Percentiles rank a stretch among this genome's conserved stretches.
Conservation (phyloP, 2,888 invertebrate species). For the Dolichomitus sp. region DNA sequence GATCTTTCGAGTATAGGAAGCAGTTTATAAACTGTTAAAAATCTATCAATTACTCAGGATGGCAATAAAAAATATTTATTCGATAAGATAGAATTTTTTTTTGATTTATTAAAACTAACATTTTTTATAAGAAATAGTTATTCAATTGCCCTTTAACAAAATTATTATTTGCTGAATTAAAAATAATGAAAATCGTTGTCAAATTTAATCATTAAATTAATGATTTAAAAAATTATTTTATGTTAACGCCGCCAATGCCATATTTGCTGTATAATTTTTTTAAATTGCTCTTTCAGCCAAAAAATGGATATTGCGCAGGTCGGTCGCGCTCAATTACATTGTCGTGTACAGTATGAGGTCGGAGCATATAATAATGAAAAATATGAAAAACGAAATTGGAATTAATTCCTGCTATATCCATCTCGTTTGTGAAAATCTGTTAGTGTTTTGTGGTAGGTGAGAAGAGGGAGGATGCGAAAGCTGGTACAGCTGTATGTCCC, state of each 20-base stretch:
- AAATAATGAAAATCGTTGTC: too few species aligned
- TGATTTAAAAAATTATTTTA: too few species aligned
- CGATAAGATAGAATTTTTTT: too few species aligned
- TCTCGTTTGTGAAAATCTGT: constrained; percentile 17
- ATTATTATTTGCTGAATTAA: too few species aligned
- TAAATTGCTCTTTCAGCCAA: background rate
- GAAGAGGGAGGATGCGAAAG: constrained; percentile 11
- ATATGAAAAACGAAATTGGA: constrained; percentile 14
- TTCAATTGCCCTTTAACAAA: too few species aligned
- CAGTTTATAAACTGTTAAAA: too few species aligned
- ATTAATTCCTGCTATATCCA: constrained; percentile 20
- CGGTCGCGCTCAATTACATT: background rate
- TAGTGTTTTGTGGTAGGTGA: background rate
- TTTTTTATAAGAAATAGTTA: too few species aligned
- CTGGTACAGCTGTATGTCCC: constrained; percentile 3
- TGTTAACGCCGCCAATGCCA: background rate
- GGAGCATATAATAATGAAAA: constrained; percentile 1
- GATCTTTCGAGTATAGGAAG: too few species aligned
- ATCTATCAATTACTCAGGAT: too few species aligned
- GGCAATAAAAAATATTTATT: too few species aligned
- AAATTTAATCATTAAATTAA: too few species aligned
- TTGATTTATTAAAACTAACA: too few species aligned
- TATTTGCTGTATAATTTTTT: background rate
- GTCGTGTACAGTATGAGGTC: background rate
- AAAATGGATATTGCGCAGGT: constrained; percentile 33